phyloP scores from a whole-genome alignment of 1,140 invertebrate species.

The Thalassaphorura encarpata region DNA sequence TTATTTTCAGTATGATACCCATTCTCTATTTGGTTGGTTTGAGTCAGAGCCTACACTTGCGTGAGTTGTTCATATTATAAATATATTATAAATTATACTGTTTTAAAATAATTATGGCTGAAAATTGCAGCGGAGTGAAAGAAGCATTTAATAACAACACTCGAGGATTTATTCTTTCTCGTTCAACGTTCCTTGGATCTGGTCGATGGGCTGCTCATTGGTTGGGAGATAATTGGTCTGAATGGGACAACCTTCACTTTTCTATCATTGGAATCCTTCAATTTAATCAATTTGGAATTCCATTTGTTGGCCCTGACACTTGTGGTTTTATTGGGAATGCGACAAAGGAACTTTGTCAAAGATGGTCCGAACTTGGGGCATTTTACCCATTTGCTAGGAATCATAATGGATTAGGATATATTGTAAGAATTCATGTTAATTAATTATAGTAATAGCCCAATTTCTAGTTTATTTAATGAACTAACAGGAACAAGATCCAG shows the following conservation, averaged over 20 bases:
- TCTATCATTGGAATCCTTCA: conserved; percentile 40
- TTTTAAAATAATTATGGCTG: background rate
- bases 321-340: conserved; percentile 31
- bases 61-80: conserved; percentile 31
- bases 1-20: conserved; percentile 39
- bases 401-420: conserved; percentile 3
- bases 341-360: conserved; percentile 24
- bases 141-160: conserved; percentile 1
- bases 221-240: conserved; percentile 42
- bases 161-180: conserved; percentile 39
- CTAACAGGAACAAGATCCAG: conserved; percentile 17
- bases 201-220: background rate
- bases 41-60: conserved; percentile 43
- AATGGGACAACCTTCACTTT: conserved; percentile 41
- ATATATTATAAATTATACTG: background rate
- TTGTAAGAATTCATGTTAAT: no score
- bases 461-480: no score
- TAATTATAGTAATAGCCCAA: no score
- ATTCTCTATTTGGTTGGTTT: conserved; percentile 39
- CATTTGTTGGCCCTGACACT: conserved; percentile 35
- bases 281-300: conserved; percentile 34
- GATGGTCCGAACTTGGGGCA: conserved; percentile 70
- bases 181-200: conserved; percentile 43
- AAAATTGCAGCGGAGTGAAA: conserved; percentile 1
- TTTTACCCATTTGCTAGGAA: conserved; percentile 61